A percentile compares a stretch with the other conserved stretches of the same genome.
phyloP scores from a whole-genome alignment of 1,140 invertebrate genomes.

The Tetragonula clypearis region DNA sequence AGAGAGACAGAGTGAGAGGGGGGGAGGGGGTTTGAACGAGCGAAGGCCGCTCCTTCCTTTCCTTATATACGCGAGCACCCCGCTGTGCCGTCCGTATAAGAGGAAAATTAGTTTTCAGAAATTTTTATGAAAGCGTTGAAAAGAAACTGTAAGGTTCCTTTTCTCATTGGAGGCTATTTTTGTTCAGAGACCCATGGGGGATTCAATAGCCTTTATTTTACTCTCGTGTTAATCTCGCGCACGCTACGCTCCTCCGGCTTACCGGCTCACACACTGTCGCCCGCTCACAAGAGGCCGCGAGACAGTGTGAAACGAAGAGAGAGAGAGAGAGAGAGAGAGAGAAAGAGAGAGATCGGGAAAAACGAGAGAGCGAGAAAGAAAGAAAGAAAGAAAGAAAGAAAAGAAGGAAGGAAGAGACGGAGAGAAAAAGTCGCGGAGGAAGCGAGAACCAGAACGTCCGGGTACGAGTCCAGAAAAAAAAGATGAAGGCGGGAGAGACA shows the following conservation, averaged over 20 bases:
- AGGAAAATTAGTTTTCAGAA: slow-evolving; percentile 81
- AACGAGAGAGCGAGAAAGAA: not conserved
- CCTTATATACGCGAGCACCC: slow-evolving; percentile 64
- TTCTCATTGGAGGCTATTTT: slow-evolving; percentile 81
- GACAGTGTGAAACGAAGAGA: not conserved
- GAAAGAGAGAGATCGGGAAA: not conserved
- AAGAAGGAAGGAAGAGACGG: not conserved
- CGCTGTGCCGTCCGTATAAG: slow-evolving; percentile 66
- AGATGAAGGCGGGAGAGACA: not conserved
- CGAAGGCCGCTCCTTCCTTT: slow-evolving; percentile 59
- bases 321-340: not conserved
- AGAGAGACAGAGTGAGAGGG: not conserved
- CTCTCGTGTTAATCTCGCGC: slow-evolving; percentile 74
- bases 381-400: not conserved
- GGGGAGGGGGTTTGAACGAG: slow-evolving; percentile 16
- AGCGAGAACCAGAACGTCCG: not conserved
- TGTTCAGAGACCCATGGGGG: slow-evolving; percentile 69
- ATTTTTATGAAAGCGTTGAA: slow-evolving; percentile 80
- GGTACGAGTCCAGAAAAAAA: not conserved
- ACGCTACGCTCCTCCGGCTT: slow-evolving; percentile 45
- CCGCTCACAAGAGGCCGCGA: slow-evolving; percentile 36
- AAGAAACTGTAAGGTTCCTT: slow-evolving; percentile 79
- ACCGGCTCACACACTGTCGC: slow-evolving; percentile 47
- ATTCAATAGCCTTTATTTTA: slow-evolving; percentile 81
- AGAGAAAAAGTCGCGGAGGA: not conserved